These are phyloP conservation scores for Lycaon pictus DNA, from an alignment of 2,113 vertebrate genomes.

Conservation along the genomic window DNA sequence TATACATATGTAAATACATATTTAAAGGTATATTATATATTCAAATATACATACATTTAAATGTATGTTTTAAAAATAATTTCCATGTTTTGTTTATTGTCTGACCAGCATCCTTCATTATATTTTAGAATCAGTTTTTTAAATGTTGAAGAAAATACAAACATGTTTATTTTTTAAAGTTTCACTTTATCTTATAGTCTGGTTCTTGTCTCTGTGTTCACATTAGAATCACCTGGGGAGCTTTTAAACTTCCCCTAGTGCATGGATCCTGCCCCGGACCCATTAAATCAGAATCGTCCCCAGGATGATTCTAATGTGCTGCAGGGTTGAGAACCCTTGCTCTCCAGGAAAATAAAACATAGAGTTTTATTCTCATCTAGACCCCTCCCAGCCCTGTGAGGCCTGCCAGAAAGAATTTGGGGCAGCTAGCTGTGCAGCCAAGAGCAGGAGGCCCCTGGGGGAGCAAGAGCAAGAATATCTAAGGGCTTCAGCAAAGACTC, in stretches of 20 bases:
- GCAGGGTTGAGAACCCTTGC: background rate
- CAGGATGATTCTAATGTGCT: too few species aligned
- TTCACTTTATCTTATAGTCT: background rate
- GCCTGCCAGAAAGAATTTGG: background rate
- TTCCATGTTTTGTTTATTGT: background rate
- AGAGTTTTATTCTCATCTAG: background rate
- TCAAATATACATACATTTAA: background rate
- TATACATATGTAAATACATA: background rate
- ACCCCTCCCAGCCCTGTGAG: background rate
- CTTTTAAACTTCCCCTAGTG: background rate
- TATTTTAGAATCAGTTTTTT: background rate
- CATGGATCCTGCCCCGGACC: background rate
- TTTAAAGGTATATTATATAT: background rate
- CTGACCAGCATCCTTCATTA: background rate
- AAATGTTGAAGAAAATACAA: slow-evolving; percentile 35
- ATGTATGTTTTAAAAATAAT: background rate
- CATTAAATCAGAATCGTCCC: background rate
- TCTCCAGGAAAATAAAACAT: background rate
- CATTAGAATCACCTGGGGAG: background rate
- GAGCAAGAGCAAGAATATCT: rapidly evolving
- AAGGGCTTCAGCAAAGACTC: background rate
- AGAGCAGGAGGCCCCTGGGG: background rate
- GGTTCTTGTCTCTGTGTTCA: background rate
- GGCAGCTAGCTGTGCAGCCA: background rate
- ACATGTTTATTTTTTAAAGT: background rate